These are phyloP conservation scores for Augochlora pura DNA, from an alignment of 1,140 invertebrate species.

Conservation along the genomic window DNA sequence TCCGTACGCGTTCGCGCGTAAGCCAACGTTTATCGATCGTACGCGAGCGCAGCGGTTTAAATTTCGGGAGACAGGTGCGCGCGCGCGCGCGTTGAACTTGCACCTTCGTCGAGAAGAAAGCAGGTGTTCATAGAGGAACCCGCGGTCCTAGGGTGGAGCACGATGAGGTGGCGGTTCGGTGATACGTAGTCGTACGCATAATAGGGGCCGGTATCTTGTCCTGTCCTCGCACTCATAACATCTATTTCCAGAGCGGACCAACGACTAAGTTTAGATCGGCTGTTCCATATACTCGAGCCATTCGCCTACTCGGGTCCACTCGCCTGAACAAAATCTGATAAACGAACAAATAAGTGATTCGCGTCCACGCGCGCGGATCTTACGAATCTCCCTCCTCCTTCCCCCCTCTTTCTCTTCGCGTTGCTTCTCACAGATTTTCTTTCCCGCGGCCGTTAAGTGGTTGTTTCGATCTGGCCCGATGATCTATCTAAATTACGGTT, in stretches of 20 bases:
- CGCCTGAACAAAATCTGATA: conserved; percentile 66
- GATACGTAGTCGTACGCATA: conserved; percentile 62
- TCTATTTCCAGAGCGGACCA: conserved; percentile 80
- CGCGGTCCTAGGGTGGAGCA: neutral
- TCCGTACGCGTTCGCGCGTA: too few species aligned
- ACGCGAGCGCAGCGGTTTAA: too few species aligned
- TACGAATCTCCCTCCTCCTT: too few species aligned
- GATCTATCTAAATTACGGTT: too few species aligned
- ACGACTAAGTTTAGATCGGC: conserved; percentile 78
- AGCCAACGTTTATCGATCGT: too few species aligned
- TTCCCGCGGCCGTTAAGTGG: too few species aligned
- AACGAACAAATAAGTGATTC: conserved; percentile 66
- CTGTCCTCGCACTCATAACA: conserved; percentile 81
- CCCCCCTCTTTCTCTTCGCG: too few species aligned
- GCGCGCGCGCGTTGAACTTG: neutral
- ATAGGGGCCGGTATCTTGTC: conserved; percentile 78
- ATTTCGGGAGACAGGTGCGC: neutral
- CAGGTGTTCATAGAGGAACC: neutral
- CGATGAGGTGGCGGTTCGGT: conserved; percentile 4
- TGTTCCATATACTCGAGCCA: conserved; percentile 79
- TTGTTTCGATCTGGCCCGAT: too few species aligned
- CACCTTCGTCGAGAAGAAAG: neutral
- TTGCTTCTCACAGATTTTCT: too few species aligned
- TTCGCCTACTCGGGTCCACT: conserved; percentile 70
- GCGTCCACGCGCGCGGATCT: neutral